Evolutionary conservation across 2,888 invertebrate genomes (phyloP), one percentile per base, ranked within the genome.

Genomic region (Hypomecis atomaria): DNA sequence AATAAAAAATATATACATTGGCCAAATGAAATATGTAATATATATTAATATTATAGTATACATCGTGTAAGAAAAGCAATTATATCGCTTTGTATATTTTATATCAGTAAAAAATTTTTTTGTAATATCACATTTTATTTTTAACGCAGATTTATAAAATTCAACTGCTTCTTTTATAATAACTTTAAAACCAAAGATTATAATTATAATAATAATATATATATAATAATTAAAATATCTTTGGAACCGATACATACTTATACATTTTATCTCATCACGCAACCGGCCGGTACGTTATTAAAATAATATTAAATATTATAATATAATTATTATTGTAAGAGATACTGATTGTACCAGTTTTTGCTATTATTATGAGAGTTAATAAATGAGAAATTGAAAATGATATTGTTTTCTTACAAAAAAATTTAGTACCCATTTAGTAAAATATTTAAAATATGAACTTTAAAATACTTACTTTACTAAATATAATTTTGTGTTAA

Each of bases 301-400:
- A 57, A 53, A 50, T 50, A 50, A 50, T 66, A 69, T 55, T 59
- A 61, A 68, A 64, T 56, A 68, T 62, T 65, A 62, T 52, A 64
- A 61, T 62, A 59, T 62, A 40, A 71, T 74, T 79, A 76, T 71
- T 72, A 74, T 72, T 71, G 71, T 72, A 78, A 72, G 72, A 73
- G 75, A 78, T 76, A 79, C 76, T 75, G 71, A 71, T 70, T 72
- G 71, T 72, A 72, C 69, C 72, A 69, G 72, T 71, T 75, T 69
- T 71, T 69, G 71, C 71, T 71, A 71, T 69, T 67, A 67, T 71
- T 65, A 69, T 68, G 71, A 71, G 72, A 69, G 71, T 70, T 73
- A 71, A 70, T 73, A 73, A 71, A 71, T 53, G 60, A 70, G 52
- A 70, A 66, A 67, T 61, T 23, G 23, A 11, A 69, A 50, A 42